Conservation (phyloP, 2,888 invertebrate genomes). For the Mallateleia sp. region DNA sequence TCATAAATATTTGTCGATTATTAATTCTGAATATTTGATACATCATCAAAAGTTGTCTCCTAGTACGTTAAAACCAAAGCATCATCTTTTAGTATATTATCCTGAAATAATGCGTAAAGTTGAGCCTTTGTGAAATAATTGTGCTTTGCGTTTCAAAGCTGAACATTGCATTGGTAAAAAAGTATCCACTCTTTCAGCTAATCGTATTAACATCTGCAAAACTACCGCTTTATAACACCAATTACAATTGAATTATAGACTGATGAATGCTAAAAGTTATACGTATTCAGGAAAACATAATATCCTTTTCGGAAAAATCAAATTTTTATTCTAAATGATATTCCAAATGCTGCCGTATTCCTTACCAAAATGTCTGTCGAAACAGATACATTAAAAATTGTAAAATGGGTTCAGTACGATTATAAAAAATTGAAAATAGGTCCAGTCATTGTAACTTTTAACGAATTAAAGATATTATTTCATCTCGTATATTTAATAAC, state of each 20-base stretch:
- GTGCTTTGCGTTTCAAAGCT: conserved; percentile 72
- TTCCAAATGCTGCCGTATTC: too few relatives aligned
- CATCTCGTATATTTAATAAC: too few relatives aligned
- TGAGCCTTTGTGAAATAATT: conserved; percentile 76
- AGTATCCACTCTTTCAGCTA: conserved; percentile 49
- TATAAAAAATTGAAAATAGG: too few relatives aligned
- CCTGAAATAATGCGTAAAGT: conserved; percentile 70
- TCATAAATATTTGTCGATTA: conserved; percentile 45
- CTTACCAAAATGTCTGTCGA: too few relatives aligned
- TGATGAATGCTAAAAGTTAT: conserved; percentile 5
- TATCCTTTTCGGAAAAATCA: too few relatives aligned
- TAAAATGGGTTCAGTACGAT: too few relatives aligned
- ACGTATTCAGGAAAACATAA: too few relatives aligned
- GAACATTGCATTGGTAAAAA: conserved; percentile 74
- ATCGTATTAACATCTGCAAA: conserved; percentile 68
- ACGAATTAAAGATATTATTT: too few relatives aligned
- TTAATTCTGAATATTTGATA: conserved; percentile 64
- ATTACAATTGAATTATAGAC: conserved; percentile 8
- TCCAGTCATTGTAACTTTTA: too few relatives aligned
- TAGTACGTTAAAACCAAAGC: conserved; percentile 64
- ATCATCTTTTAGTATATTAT: conserved; percentile 77
- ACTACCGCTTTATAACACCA: conserved; percentile 60
- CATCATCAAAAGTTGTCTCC: conserved; percentile 48
- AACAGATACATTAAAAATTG: too few relatives aligned
- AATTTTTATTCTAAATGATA: too few relatives aligned